Percentiles rank a stretch among this genome's conserved stretches.
Conservation (phyloP, 2,113 vertebrate species). For the Grantiella picta region DNA sequence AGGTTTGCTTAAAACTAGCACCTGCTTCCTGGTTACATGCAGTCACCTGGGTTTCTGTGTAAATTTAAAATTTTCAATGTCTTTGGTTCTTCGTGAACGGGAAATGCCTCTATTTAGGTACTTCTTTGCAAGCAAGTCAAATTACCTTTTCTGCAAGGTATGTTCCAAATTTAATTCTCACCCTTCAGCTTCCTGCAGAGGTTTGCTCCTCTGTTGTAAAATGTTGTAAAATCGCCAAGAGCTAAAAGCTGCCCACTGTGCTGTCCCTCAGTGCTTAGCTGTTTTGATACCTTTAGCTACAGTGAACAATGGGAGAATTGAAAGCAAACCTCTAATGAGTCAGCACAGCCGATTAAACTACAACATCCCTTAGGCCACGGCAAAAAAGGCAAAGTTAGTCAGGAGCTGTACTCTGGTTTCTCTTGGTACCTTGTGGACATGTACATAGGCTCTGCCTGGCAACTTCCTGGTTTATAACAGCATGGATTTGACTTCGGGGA, state of each 20-base stretch:
- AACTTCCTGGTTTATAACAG: background rate
- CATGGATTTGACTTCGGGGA: background rate
- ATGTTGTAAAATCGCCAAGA: background rate
- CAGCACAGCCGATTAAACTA: background rate
- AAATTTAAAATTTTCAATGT: background rate
- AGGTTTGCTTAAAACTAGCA: conserved; percentile 38
- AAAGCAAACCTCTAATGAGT: background rate
- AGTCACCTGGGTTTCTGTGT: background rate
- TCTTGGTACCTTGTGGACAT: background rate
- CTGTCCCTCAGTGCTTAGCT: background rate
- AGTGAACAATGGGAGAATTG: background rate
- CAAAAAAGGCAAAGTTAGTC: background rate
- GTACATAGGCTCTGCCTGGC: background rate
- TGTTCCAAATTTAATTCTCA: background rate
- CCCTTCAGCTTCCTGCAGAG: background rate
- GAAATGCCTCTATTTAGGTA: background rate
- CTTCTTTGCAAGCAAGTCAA: background rate
- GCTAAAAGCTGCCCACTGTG: background rate
- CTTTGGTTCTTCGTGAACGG: background rate
- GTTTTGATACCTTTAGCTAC: background rate
- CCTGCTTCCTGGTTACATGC: background rate
- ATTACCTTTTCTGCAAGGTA: background rate
- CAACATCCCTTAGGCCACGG: background rate
- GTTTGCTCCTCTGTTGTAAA: background rate
- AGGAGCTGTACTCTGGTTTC: background rate